phyloP scores from a whole-genome alignment of 2,797 vertebrate genomes.

The Sebastes steindachneri region DNA sequence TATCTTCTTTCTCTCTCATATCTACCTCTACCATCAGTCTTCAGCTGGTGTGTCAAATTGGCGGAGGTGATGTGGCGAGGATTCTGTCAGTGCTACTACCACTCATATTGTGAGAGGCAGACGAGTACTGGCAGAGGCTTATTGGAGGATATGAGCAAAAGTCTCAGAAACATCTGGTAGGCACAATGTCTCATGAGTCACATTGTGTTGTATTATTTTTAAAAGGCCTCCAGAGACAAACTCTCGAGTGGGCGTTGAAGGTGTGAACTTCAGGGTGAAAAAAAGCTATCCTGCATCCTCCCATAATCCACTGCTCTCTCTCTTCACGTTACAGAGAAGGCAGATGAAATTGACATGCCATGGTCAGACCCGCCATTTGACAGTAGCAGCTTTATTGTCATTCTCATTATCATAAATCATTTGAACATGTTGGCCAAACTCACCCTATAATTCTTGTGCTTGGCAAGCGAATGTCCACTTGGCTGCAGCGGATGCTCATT shows the following conservation, averaged over 20 bases:
- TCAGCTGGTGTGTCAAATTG: conserved; percentile 14
- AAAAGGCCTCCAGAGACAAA: conserved; percentile 8
- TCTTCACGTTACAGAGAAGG: not conserved
- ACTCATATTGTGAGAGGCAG: not conserved
- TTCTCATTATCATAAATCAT: conserved; percentile 74
- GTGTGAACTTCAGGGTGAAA: not conserved
- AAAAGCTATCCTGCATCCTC: not conserved
- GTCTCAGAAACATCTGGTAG: not conserved
- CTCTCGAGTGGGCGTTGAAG: not conserved
- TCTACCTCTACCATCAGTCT: not conserved
- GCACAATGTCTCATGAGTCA: conserved; percentile 3
- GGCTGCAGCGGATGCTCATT: conserved; percentile 71
- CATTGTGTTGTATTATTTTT: conserved; percentile 3
- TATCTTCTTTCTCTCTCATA: not conserved
- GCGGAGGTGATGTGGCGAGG: conserved; percentile 6
- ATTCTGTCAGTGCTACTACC: not conserved
- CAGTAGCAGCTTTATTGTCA: conserved; percentile 50
- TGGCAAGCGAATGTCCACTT: conserved; percentile 69
- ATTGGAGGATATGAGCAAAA: conserved; percentile 1
- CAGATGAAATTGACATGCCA: conserved; percentile 17
- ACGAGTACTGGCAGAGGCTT: not conserved
- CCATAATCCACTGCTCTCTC: not conserved
- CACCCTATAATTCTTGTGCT: conserved; percentile 74
- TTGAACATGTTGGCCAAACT: conserved; percentile 58
- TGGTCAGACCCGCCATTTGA: conserved; percentile 45